Base-by-base conservation (phyloP, 2,113 vertebrate species). In the Pterocles orientalis region DNA sequence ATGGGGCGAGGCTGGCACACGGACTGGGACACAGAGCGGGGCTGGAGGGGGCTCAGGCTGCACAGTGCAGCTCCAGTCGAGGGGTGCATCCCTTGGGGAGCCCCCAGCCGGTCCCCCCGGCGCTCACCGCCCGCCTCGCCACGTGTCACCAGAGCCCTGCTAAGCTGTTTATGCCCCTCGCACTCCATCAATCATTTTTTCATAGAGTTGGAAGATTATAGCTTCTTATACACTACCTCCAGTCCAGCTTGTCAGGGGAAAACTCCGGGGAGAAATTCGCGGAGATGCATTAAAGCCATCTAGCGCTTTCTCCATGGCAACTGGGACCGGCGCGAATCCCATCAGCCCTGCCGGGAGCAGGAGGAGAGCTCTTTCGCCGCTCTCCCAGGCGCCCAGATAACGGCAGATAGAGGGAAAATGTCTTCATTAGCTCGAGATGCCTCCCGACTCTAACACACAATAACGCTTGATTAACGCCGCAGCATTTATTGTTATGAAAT, bases 281-380 rank as follows among this genome's bases (percentile, higher is more conserved):
- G 15, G 93, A 96, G 97, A 97, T 98, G 96, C 91, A 92, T 88
- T 89, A 92, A 94, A 96, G 84, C 76, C 94, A 92, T 97, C 96
- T 64, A 66, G 53, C 95, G 94, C 91, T 93, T 97, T 98, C 98
- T 98, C 98, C 98, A 98, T 98, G 97, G 98, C 98, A 98, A 98
- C 92, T 64, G 95, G 90, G 96, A 90, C 75, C 71, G 41, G 73
- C 57, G 41, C 95, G 92, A 95, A 94, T 93, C 95, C 98, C 90
- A 68, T 92, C 70, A 76, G 94, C 78, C 39, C 25, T 57, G 79
- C 92, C 92, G 87, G 57, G 36, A 60, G 91, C 72, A 20, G 80
- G 88, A 86, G 20, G 88, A 61, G 36, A 92, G 68, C 88, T 83
- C 57, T 75, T 72, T 78, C 62, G 41, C 33, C 29, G 92, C 54